Conservation (phyloP, 2,113 vertebrate species). For the Tapirus terrestris region DNA sequence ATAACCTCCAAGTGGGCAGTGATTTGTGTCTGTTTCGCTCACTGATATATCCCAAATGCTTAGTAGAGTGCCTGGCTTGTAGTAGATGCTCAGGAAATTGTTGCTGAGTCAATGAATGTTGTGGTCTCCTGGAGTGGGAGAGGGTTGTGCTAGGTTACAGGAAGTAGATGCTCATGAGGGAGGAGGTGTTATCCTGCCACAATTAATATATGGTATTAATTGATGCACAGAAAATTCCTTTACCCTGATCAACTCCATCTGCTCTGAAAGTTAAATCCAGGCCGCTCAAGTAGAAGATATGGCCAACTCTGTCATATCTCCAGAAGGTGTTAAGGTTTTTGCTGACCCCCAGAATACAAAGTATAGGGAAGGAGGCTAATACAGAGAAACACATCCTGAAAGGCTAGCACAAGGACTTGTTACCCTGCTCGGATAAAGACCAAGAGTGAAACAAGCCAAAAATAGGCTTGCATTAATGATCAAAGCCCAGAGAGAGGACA, state of each 20-base stretch:
- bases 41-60: neutral
- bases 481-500: neutral
- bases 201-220: neutral
- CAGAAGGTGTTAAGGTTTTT: neutral
- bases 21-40: neutral
- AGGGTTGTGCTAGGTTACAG: neutral
- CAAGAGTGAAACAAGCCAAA: neutral
- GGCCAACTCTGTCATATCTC: neutral
- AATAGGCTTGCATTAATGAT: neutral
- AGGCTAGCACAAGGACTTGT: neutral
- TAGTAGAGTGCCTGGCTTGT: neutral
- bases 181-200: neutral
- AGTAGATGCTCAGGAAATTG: constrained; percentile 17
- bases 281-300: neutral
- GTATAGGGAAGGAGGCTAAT: neutral
- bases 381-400: neutral
- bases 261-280: neutral
- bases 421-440: neutral
- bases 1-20: neutral
- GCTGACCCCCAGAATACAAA: neutral
- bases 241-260: neutral
- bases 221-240: neutral
- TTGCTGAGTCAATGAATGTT: neutral
- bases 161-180: neutral
- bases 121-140: neutral